Percentiles rank a stretch among this genome's conserved stretches.
These are phyloP conservation scores for Neotoma lepida DNA, from an alignment of 2,113 vertebrate genomes.

Conservation along the genomic window DNA sequence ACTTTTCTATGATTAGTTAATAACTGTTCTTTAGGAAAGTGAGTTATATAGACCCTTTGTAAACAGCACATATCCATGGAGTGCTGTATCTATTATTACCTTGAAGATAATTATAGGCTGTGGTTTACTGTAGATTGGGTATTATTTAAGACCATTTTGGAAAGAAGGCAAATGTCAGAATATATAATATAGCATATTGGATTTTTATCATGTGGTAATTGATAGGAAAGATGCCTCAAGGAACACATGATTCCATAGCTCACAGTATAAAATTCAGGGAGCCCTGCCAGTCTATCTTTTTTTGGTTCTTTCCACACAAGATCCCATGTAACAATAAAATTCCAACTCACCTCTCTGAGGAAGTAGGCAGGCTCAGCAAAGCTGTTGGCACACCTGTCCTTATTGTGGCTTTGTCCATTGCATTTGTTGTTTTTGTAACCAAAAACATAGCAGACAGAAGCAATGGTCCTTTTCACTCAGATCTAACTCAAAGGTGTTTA, in stretches of 20 bases:
- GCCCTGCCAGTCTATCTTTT: no score
- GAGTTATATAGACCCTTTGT: not conserved
- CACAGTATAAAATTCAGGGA: fast-evolving
- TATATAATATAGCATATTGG: fast-evolving
- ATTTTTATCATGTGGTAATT: fast-evolving
- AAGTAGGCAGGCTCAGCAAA: fast-evolving
- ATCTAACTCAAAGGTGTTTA: not conserved
- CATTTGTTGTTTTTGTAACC: not conserved
- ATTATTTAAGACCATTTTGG: not conserved
- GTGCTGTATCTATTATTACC: no score
- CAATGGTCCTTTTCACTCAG: no score
- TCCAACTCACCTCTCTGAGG: not conserved
- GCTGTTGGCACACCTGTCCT: not conserved
- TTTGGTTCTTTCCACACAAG: not conserved
- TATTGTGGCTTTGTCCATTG: fast-evolving
- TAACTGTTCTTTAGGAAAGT: not conserved
- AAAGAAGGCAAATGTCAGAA: not conserved
- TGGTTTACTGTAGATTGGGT: no score
- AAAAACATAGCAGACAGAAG: not conserved
- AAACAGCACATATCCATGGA: fast-evolving
- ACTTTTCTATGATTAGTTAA: not conserved
- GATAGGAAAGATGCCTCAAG: not conserved
- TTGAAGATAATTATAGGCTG: not conserved
- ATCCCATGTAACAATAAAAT: not conserved
- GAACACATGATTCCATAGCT: fast-evolving